Conservation (phyloP, 2,888 invertebrate species). For the Hanleya hanleyi region DNA sequence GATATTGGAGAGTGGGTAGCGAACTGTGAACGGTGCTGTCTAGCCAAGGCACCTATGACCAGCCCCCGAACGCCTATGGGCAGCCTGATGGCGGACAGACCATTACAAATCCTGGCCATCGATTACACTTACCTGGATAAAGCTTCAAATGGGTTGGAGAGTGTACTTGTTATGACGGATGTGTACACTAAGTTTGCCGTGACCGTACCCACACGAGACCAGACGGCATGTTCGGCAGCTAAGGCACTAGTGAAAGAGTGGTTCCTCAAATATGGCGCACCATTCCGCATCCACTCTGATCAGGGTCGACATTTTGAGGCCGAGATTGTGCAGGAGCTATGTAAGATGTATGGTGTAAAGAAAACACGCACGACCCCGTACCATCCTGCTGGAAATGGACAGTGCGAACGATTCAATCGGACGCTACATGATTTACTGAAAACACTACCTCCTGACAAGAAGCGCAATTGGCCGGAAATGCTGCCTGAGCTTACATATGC, state of each 20-base stretch:
- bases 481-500: slow-evolving; percentile 9
- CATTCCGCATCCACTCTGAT: slow-evolving; percentile 17
- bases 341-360: slow-evolving; percentile 20
- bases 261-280: too few species aligned
- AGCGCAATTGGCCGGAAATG: slow-evolving; percentile 19
- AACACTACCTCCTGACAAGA: slow-evolving; percentile 9
- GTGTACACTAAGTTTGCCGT: slow-evolving; percentile 24
- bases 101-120: not conserved
- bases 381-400: slow-evolving; percentile 17
- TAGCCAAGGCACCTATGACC: too few species aligned
- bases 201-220: slow-evolving; percentile 16
- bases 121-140: not conserved
- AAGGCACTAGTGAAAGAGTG: too few species aligned
- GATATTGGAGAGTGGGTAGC: too few species aligned
- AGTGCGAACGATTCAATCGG: slow-evolving; percentile 23
- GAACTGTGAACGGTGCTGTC: too few species aligned
- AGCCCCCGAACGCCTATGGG: not conserved
- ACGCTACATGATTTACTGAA: slow-evolving; percentile 19
- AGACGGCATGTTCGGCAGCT: slow-evolving; percentile 16
- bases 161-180: slow-evolving; percentile 20
- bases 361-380: slow-evolving; percentile 26
- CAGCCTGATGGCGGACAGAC: not conserved
- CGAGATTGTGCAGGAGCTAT: slow-evolving; percentile 18
- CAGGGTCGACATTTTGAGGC: slow-evolving; percentile 17
- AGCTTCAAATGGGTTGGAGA: not conserved